Evolutionary conservation across 1,140 invertebrate genomes (phyloP).

Genomic region (Coenobita brevimanus): DNA sequence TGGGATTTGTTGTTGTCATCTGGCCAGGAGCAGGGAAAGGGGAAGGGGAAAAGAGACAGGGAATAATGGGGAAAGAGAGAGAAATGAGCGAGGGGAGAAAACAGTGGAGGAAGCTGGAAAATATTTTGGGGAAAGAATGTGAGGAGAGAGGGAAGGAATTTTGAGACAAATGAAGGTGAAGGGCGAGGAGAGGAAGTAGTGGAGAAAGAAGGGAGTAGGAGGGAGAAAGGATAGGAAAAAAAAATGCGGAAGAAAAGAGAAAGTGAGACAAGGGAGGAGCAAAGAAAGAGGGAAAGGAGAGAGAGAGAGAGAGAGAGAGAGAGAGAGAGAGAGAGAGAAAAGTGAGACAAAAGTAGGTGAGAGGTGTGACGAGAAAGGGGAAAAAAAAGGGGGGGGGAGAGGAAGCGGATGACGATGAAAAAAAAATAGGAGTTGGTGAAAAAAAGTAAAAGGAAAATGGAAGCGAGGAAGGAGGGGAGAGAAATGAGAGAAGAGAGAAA

Average conservation of each 20-base stretch:
- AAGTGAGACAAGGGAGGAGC: background rate
- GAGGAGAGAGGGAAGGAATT: background rate
- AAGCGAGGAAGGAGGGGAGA: background rate
- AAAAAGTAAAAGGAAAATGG: background rate
- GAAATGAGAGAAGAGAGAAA: background rate
- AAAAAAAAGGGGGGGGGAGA: no score
- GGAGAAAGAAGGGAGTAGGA: background rate
- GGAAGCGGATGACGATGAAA: no score
- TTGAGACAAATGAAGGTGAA: background rate
- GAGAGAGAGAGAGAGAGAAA: no score
- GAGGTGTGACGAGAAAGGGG: no score
- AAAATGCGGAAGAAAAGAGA: background rate
- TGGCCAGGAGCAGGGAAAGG: background rate
- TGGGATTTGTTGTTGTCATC: conserved; percentile 22
- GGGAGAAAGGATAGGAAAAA: background rate
- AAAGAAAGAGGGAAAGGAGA: background rate
- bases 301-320: conserved; percentile 3
- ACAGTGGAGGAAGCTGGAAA: background rate
- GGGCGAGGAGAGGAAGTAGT: background rate
- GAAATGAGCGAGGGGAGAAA: background rate
- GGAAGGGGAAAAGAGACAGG: no score
- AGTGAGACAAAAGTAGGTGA: no score
- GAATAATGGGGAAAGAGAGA: background rate
- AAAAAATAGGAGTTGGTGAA: no score
- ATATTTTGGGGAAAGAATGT: background rate